These are phyloP conservation scores for Pseudomugil gertrudae DNA, from an alignment of 2,797 vertebrate species.

Conservation along the genomic window DNA sequence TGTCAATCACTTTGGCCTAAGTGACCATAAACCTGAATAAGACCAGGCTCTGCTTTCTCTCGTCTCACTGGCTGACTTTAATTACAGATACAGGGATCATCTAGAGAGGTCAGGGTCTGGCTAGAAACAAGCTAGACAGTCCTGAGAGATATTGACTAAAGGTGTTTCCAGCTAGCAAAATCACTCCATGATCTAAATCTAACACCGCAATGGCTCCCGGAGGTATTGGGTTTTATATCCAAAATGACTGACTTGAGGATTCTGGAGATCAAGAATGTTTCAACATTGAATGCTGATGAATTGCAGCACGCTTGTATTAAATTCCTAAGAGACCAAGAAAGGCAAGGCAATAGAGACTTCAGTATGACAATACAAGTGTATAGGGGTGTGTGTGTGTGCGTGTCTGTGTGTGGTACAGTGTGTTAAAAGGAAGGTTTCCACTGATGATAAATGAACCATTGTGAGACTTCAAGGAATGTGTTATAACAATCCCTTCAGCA, in stretches of 20 bases:
- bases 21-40: neutral
- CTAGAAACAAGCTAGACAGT: conserved; percentile 34
- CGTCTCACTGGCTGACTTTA: conserved; percentile 45
- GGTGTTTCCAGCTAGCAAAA: conserved; percentile 26
- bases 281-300: conserved; percentile 34
- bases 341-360: conserved; percentile 24
- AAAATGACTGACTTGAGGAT: conserved; percentile 29
- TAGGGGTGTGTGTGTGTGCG: conserved; percentile 7
- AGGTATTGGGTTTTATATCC: conserved; percentile 41
- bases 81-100: conserved; percentile 62
- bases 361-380: conserved; percentile 1
- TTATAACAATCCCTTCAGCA: conserved; percentile 66
- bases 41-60: conserved; percentile 1
- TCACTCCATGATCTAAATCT: conserved; percentile 48
- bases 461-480: conserved; percentile 64
- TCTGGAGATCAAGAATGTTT: conserved; percentile 30
- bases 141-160: conserved; percentile 57
- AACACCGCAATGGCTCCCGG: conserved; percentile 44
- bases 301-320: conserved; percentile 42
- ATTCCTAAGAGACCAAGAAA: conserved; percentile 48
- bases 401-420: conserved; percentile 2
- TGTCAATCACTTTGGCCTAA: neutral
- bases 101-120: conserved; percentile 31
- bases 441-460: conserved; percentile 69
- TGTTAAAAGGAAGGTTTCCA: conserved; percentile 55